Percentiles rank a stretch among this genome's conserved stretches.
phyloP scores from a whole-genome alignment of 2,113 vertebrate species.

The Turdus rufiventris region DNA sequence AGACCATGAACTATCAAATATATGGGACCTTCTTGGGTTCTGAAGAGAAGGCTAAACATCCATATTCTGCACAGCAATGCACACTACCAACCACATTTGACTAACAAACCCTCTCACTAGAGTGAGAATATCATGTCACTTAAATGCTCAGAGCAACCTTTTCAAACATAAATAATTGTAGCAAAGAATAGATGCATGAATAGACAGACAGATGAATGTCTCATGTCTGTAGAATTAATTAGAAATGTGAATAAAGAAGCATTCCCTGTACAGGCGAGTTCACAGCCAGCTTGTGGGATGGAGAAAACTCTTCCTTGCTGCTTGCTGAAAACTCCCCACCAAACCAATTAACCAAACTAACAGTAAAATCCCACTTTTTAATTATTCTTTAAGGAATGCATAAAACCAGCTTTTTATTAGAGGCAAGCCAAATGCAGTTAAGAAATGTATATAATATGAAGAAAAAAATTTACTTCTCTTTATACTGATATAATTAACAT shows the following conservation, averaged over 20 bases:
- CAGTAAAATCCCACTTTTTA: fast-evolving
- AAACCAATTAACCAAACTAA: not conserved
- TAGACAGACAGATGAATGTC: not conserved
- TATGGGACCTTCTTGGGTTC: not conserved
- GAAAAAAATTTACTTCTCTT: not conserved
- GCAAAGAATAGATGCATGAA: not conserved
- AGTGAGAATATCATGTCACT: not conserved
- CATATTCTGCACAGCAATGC: not conserved
- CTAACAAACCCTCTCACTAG: not conserved
- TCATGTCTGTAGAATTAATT: not conserved
- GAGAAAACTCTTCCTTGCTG: not conserved
- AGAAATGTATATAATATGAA: not conserved
- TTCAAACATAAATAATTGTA: not conserved
- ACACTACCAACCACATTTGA: not conserved
- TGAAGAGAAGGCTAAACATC: not conserved
- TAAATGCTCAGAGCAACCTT: not conserved
- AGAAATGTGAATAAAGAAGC: not conserved
- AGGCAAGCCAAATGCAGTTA: not conserved
- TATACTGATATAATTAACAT: constrained; percentile 7
- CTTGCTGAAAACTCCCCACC: not conserved
- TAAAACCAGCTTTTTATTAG: not conserved
- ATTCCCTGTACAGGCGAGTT: not conserved
- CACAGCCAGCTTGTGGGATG: not conserved
- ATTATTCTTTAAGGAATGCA: not conserved
- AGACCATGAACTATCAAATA: not conserved